phyloP scores from a whole-genome alignment of 1,140 invertebrate species.

The Halesus radiatus region DNA sequence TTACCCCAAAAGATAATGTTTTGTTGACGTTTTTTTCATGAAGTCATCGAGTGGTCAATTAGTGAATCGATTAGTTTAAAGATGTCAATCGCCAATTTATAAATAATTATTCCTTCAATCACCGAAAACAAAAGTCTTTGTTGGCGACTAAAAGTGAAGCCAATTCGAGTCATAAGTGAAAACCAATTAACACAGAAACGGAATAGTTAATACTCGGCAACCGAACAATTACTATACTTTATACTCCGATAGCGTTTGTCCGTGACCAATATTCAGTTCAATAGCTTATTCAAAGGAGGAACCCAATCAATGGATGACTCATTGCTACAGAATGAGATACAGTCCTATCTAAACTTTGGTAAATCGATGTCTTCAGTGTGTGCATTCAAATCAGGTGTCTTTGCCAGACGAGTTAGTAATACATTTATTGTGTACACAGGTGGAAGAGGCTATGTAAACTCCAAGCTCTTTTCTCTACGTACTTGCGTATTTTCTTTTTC shows the following conservation, averaged over 20 bases:
- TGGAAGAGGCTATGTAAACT: too few species aligned
- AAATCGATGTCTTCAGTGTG: neutral
- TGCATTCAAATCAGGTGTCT: too few species aligned
- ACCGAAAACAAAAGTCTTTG: conserved; percentile 2
- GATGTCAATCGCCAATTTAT: neutral
- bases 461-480: too few species aligned
- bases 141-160: neutral
- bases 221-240: too few species aligned
- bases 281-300: neutral
- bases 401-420: too few species aligned
- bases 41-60: neutral
- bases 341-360: neutral
- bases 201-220: neutral
- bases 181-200: neutral
- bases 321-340: neutral
- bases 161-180: neutral
- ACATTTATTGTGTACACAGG: too few species aligned
- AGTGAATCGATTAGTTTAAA: neutral
- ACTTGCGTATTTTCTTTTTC: too few species aligned
- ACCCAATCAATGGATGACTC: neutral
- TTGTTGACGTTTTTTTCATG: too few species aligned
- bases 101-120: neutral
- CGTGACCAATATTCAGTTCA: conserved; percentile 15
- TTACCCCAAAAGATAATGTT: too few species aligned
- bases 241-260: neutral